phyloP scores from a whole-genome alignment of 2,888 invertebrate species.

The Horisme vitalbata region DNA sequence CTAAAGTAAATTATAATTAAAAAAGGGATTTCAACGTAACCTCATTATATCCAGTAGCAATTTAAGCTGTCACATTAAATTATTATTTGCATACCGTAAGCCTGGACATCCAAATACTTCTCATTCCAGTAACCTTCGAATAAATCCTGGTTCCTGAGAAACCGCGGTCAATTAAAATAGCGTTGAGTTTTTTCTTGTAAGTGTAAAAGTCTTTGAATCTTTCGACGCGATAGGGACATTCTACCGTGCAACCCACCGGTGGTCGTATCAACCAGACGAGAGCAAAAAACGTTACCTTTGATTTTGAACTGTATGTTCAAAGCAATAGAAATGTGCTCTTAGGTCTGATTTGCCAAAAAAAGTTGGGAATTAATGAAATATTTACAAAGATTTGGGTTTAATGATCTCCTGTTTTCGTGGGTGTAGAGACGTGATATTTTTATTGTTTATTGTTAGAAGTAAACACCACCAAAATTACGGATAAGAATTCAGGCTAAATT shows the following conservation, averaged over 20 bases:
- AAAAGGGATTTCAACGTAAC: not conserved
- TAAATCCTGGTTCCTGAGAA: constrained; percentile 58
- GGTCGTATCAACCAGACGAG: constrained; percentile 67
- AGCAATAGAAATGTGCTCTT: no score
- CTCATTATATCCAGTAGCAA: constrained; percentile 43
- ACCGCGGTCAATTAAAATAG: constrained; percentile 78
- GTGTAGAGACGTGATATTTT: no score
- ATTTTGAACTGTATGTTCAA: no score
- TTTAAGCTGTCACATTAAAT: constrained; percentile 62
- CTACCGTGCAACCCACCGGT: constrained; percentile 74
- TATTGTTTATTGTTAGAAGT: no score
- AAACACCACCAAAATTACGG: no score
- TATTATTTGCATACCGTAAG: constrained; percentile 73
- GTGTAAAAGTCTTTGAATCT: constrained; percentile 75
- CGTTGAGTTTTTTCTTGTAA: constrained; percentile 63
- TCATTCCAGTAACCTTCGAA: constrained; percentile 67
- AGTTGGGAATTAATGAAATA: no score
- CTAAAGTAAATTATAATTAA: constrained; percentile 2
- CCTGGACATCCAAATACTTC: constrained; percentile 60
- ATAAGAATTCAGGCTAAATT: no score
- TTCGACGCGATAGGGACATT: constrained; percentile 69
- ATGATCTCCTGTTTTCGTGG: no score
- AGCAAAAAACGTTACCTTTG: no score
- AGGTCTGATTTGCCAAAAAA: no score
- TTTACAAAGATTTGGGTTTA: no score